Conservation (phyloP, 2,797 vertebrate species). For the Pangasius mekongensis region DNA sequence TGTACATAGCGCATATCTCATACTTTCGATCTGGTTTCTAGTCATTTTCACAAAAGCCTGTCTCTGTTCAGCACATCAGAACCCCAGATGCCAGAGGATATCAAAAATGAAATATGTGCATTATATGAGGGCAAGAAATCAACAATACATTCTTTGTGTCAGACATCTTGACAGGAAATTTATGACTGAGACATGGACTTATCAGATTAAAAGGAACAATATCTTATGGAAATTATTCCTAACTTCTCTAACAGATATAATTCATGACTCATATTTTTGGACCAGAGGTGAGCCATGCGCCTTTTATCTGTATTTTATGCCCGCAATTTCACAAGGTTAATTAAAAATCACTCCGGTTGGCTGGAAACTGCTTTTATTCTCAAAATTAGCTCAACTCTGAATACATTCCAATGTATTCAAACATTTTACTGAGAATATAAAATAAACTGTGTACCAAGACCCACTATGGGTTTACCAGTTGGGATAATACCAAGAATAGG, state of each 20-base stretch:
- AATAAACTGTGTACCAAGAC: background rate
- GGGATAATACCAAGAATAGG: background rate
- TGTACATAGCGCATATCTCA: background rate
- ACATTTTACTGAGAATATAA: background rate
- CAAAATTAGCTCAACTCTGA: no score
- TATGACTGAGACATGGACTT: background rate
- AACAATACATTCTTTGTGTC: background rate
- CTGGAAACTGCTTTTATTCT: background rate
- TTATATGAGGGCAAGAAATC: background rate
- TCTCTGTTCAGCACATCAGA: background rate
- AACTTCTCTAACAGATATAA: background rate
- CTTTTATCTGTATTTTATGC: background rate
- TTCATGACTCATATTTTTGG: no score
- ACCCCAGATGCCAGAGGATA: background rate
- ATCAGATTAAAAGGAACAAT: slow-evolving; percentile 11
- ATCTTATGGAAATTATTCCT: background rate
- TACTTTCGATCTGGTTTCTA: background rate
- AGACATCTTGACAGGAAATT: background rate
- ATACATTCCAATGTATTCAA: no score
- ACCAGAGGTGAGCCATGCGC: no score
- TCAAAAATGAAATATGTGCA: background rate
- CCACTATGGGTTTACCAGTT: background rate
- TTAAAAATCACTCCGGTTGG: background rate
- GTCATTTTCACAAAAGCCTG: background rate
- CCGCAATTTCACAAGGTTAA: background rate